Evolutionary conservation across 2,888 invertebrate genomes (phyloP).

Genomic region (Mongoloraphidia duomilia): DNA sequence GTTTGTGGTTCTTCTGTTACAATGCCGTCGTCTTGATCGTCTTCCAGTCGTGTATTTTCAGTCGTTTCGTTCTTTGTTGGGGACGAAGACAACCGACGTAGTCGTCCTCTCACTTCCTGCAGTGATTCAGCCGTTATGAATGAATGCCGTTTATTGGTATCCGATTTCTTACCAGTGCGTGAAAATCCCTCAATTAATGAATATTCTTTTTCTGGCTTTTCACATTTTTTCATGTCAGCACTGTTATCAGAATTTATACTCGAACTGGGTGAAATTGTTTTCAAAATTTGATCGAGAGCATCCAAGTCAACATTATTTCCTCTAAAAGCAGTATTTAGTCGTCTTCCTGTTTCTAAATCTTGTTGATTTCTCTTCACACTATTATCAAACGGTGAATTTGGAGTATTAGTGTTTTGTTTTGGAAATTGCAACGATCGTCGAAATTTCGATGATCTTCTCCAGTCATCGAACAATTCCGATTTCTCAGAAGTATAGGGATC

Average conservation of each 20-base stretch:
- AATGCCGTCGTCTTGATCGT: conserved; percentile 31
- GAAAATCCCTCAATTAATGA: too few relatives aligned
- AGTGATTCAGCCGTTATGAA: conserved; percentile 45
- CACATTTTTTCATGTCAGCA: conserved; percentile 17
- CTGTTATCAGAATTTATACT: conserved; percentile 18
- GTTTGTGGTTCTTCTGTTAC: conserved; percentile 28
- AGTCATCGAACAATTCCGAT: conserved; percentile 33
- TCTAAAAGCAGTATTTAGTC: conserved; percentile 35
- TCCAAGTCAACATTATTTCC: conserved; percentile 38
- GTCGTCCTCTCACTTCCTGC: conserved; percentile 40
- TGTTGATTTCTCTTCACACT: conserved; percentile 39
- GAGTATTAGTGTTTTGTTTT: conserved; percentile 25
- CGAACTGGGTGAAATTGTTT: conserved; percentile 26
- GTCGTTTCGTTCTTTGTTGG: conserved; percentile 20
- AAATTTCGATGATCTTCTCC: conserved; percentile 48
- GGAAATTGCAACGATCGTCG: conserved; percentile 54
- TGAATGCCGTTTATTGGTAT: conserved; percentile 26
- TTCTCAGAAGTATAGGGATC: conserved; percentile 22
- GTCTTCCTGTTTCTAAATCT: conserved; percentile 38
- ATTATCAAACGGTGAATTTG: conserved; percentile 30
- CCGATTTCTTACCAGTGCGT: too few relatives aligned
- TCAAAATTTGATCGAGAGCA: conserved; percentile 35
- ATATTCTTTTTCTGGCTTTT: conserved; percentile 15
- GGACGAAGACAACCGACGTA: conserved; percentile 37
- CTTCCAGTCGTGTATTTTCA: conserved; percentile 4